These are phyloP conservation scores for Tolmerus cingulatus DNA, from an alignment of 2,888 invertebrate genomes.

Conservation along the genomic window DNA sequence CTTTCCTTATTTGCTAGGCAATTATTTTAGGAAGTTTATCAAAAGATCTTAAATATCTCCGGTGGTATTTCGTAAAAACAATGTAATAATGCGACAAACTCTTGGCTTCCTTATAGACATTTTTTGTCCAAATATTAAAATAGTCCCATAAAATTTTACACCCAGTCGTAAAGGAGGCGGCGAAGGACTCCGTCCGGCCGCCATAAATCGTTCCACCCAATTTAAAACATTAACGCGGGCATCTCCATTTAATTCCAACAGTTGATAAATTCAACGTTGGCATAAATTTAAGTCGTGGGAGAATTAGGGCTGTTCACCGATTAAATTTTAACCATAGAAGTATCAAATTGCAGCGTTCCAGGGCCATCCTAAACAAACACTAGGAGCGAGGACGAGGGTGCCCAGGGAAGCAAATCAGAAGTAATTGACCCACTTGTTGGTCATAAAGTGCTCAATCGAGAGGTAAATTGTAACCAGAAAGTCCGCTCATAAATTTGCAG, in stretches of 20 bases:
- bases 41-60: not conserved
- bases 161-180: not conserved
- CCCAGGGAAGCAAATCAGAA: not conserved
- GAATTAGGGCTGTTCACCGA: not conserved
- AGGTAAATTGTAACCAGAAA: constrained; percentile 31
- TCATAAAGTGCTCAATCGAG: constrained; percentile 34
- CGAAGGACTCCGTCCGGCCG: not conserved
- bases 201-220: constrained; percentile 16
- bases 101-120: not conserved
- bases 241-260: not conserved
- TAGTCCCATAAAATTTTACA: not conserved
- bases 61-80: not conserved
- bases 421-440: constrained; percentile 24
- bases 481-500: constrained; percentile 1
- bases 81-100: not conserved
- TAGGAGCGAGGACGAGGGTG: not conserved
- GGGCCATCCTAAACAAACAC: not conserved
- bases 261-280: constrained; percentile 9
- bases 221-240: constrained; percentile 16
- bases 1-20: not conserved
- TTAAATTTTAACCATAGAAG: constrained; percentile 16
- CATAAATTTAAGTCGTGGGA: not conserved
- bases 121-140: not conserved
- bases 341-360: not conserved
- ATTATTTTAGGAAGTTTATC: not conserved